Base-by-base conservation (phyloP, 1,140 invertebrate genomes). In the Conus betulinus region DNA sequence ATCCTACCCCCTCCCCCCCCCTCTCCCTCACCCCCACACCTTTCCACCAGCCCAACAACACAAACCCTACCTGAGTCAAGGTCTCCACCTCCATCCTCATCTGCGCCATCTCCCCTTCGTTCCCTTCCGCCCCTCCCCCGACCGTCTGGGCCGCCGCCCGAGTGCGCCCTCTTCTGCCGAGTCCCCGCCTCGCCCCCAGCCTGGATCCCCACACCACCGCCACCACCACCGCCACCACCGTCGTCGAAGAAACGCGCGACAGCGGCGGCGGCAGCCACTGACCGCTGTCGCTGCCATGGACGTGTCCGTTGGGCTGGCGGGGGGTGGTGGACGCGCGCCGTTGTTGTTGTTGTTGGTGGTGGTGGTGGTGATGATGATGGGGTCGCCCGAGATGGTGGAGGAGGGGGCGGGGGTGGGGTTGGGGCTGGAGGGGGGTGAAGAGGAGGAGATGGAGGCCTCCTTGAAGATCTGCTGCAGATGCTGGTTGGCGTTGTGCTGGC, bases 31-130 rank as follows among this genome's bases (percentile, higher is more conserved):
- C 15, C 11, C 84, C 3, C 91, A 55, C 85, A 91, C 91, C 20
- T 88, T n/a, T 60, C 57, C 57, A 8, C 57, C 15, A 1, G 15
- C 57, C 57, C 57, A 6, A 60, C 57, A 60, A 8, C 57, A 60
- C 57, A 60, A 8, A 8, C 3, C 91, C 67, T 79, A 91, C 91
- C 25, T 89, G 87, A n/a, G 91, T 91, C n/a, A 92, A 76, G 60
- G 88, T 52, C 17, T 91, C 88, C 8, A 92, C 55, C 76, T 92
- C 89, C 13, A 88, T 79, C 6, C 83, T 57, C 25, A 90, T 85
- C 11, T 2, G 5, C 5, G 51, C 63, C 74, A 57, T 15, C 17
- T 60, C 20, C 20, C 11, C 39, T 53, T 63, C 52, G 1, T 17
- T 15, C 67, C 67, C 67, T 15, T 60, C 57, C 57, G 8, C 57